Conservation (phyloP, 30 jellyfish, hydroid and myxozoan species). For the Rhopilema esculentum region DNA sequence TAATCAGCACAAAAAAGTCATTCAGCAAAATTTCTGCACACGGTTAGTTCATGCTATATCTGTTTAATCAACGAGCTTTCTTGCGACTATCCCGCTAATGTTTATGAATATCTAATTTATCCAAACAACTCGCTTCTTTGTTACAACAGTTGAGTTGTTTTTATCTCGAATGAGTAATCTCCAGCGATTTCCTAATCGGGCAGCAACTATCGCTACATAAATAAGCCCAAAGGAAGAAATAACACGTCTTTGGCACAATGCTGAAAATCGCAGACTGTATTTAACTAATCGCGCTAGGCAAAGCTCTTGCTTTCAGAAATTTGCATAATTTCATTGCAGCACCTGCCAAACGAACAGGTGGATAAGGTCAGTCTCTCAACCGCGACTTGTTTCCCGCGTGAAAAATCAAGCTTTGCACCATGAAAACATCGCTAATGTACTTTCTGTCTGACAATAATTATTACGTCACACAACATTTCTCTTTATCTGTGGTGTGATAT, state of each 20-base stretch:
- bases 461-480: constrained; percentile 3
- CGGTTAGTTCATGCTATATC: neutral
- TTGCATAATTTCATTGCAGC: constrained; percentile 30
- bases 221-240: neutral
- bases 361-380: constrained; percentile 34
- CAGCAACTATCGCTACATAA: neutral
- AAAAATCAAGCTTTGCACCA: constrained; percentile 2
- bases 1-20: neutral
- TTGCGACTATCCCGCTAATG: neutral
- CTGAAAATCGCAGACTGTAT: constrained; percentile 24
- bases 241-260: neutral
- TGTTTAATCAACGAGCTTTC: neutral
- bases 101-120: neutral
- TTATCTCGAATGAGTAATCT: neutral
- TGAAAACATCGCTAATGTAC: neutral
- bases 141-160: neutral
- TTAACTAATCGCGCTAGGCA: constrained; percentile 25
- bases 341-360: constrained; percentile 74
- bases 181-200: neutral
- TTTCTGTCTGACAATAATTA: neutral
- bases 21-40: neutral
- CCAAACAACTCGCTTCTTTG: neutral
- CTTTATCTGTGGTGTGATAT: neutral
- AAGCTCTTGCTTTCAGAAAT: constrained; percentile 63
- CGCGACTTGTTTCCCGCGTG: constrained; percentile 42